Base-by-base conservation (phyloP, 2,113 vertebrate species). In the Cephalopholis sonnerati region DNA sequence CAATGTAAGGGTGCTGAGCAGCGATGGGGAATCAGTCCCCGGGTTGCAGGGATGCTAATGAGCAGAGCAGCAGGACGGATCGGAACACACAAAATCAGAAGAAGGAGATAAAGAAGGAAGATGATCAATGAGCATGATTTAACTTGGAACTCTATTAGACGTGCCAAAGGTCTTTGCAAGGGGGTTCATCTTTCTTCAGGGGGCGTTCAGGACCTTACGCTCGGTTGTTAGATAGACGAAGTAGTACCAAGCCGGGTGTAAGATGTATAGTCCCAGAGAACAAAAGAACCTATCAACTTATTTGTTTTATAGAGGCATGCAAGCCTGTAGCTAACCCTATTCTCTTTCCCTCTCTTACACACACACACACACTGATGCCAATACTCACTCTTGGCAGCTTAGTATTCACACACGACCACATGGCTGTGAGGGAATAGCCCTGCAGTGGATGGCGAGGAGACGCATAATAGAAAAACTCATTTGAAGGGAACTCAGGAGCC, bases 401-500 rank as follows among this genome's bases (percentile, higher is more conserved):
- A 79, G 84, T 79, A 88, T 90, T 89, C 79, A 75, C 77, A 77
- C 70, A 24, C 18, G 24, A 24, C 80, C 79, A 44, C 68, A 66
- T 69, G 29, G 32, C 71, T 82, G 74, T 72, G 66, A 89, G 75
- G 64, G 82, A 88, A 84, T 68, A 83, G 81, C 83, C 82, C 72
- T 79, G 86, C 81, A 82, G 74, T 67, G 82, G 87, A 73, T 81
- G 64, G 70, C 82, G 83, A 85, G 55, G 67, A 87, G 85, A 84
- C 67, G 69, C 83, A 83, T 84, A 84, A 88, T 77, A 79, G 83
- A 89, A 88, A 85, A 91, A 90, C 78, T 79, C 46, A 87, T 90
- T 90, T 87, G 55, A 87, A 87, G 64, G 79, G 72, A 90, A 84
- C 74, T 86, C 74, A 69, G 73, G 82, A 87, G 63, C 63, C 64